phyloP scores from a whole-genome alignment of 2,888 invertebrate genomes.

The Pegoplata infirma region DNA sequence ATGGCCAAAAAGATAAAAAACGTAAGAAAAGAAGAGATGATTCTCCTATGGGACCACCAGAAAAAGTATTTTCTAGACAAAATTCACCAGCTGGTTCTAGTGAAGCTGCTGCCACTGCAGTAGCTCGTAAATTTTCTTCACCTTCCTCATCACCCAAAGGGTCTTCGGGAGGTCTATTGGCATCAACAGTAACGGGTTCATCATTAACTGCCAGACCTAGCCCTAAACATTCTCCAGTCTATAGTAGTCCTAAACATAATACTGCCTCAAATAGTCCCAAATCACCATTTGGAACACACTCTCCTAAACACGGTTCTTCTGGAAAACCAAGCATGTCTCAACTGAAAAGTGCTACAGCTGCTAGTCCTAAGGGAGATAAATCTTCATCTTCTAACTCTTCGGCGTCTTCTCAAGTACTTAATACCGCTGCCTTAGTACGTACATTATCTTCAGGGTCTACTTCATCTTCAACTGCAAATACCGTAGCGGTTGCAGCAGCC shows the following conservation, averaged over 20 bases:
- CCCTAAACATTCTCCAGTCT: constrained; percentile 87
- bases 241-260: constrained; percentile 86
- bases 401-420: constrained; percentile 52
- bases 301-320: constrained; percentile 87
- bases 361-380: constrained; percentile 73
- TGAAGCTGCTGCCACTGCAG: constrained; percentile 79
- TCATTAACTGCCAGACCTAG: constrained; percentile 79
- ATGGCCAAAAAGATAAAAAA: constrained; percentile 81
- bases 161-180: constrained; percentile 65
- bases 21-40: constrained; percentile 88
- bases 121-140: constrained; percentile 83
- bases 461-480: constrained; percentile 76
- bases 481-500: constrained; percentile 67
- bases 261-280: constrained; percentile 87
- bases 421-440: constrained; percentile 57
- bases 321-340: constrained; percentile 95
- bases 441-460: constrained; percentile 56
- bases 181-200: constrained; percentile 64
- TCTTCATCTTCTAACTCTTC: constrained; percentile 34
- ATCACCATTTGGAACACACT: constrained; percentile 85
- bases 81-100: constrained; percentile 74
- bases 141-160: constrained; percentile 79
- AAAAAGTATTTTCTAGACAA: constrained; percentile 85
- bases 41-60: constrained; percentile 82
- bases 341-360: constrained; percentile 84